Base-by-base conservation (phyloP, 2,113 vertebrate genomes). In the Clarias macrocephalus region DNA sequence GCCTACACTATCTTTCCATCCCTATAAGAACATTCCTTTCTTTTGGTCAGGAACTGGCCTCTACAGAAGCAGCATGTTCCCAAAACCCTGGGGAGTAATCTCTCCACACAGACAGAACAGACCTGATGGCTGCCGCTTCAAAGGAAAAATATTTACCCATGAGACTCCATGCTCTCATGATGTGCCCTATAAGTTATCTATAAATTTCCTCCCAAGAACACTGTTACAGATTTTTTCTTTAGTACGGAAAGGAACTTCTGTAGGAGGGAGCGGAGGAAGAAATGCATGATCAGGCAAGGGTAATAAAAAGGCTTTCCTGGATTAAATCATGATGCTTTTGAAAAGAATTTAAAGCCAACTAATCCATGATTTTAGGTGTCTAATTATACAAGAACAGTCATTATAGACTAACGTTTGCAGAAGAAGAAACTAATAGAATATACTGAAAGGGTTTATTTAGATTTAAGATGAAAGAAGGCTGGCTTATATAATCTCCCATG, bases 11-110 rank as follows among this genome's bases (percentile, higher is more conserved):
- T 75, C 91, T 93, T 94, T 94, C 94, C 92, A 93, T 88, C 90
- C 81, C 68, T 92, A 91, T 93, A 94, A 95, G 94, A 93, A 94
- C 92, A 94, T 95, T 95, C 93, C 91, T 92, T 82, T 63, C 84
- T 90, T 80, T 87, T 88, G 90, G 91, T 93, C 89, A 84, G 90
- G 76, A 87, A 86, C 72, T 80, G 80, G 85, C 90, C 92, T 89
- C 90, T 83, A 90, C 89, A 90, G 91, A 82, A 91, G 89, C 84
- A 92, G 70, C 90, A 91, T 89, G 91, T 87, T 90, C 80, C 68
- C 62, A 88, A 82, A 81, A 85, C 66, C 68, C 42, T 3, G 73
- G 83, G 54, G 28, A 75, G 54, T 75, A 60, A 76, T 83, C 70
- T 79, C 68, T 60, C 60, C 70, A 5, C 15, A 85, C 57, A n/a